phyloP scores from a whole-genome alignment of 2,113 vertebrate genomes.

The Dascyllus trimaculatus region DNA sequence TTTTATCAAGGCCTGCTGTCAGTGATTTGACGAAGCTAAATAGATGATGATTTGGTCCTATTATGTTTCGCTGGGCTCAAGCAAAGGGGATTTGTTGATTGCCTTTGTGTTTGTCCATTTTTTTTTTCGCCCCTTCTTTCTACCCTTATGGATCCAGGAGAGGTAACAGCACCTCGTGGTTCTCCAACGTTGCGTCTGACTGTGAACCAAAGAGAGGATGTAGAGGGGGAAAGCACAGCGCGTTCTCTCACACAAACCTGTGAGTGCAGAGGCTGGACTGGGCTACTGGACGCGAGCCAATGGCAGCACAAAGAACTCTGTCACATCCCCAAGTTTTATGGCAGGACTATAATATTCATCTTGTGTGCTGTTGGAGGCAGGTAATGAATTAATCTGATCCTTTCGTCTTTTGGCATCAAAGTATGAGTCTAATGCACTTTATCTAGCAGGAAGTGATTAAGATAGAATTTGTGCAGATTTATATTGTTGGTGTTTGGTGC shows the following conservation, averaged over 20 bases:
- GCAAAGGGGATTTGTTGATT: conserved; percentile 79
- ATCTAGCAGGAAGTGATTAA: conserved; percentile 63
- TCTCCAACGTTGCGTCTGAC: conserved; percentile 45
- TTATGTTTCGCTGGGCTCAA: conserved; percentile 79
- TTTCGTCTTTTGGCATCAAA: conserved; percentile 63
- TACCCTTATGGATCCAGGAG: conserved; percentile 40
- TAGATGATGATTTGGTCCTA: conserved; percentile 83
- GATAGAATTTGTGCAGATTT: conserved; percentile 41
- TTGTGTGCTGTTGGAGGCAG: conserved; percentile 59
- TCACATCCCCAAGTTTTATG: conserved; percentile 74
- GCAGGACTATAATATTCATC: conserved; percentile 70
- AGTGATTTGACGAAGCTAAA: conserved; percentile 89
- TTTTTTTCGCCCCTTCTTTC: neutral
- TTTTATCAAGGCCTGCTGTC: conserved; percentile 84
- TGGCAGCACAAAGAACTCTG: conserved; percentile 74
- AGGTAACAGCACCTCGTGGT: conserved; percentile 54
- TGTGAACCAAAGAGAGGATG: conserved; percentile 54
- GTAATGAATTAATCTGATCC: conserved; percentile 69
- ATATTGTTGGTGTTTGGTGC: conserved; percentile 13
- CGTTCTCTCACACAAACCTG: conserved; percentile 69
- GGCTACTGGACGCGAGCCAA: conserved; percentile 63
- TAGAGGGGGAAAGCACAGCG: conserved; percentile 42
- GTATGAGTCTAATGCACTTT: conserved; percentile 59
- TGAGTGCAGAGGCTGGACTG: conserved; percentile 60
- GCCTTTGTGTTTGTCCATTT: conserved; percentile 72